A percentile compares a stretch with the other conserved stretches of the same genome.
Conservation (phyloP, 1,140 invertebrate species). For the Oreohelix idahoensis region DNA sequence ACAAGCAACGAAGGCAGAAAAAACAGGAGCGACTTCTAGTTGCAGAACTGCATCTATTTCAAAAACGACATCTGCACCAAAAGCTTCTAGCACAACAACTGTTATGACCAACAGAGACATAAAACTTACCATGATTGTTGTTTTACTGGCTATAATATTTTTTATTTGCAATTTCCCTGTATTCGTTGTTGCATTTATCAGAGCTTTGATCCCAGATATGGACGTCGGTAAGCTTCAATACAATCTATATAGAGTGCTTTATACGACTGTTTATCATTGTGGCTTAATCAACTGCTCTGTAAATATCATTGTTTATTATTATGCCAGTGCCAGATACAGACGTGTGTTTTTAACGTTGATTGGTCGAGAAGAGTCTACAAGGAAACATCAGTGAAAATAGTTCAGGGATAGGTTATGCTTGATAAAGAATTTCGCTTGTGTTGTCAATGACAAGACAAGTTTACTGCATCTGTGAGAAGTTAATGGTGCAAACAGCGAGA, state of each 20-base stretch:
- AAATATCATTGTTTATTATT: slow-evolving; percentile 20
- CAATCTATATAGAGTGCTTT: not conserved
- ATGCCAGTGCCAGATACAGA: slow-evolving; percentile 10
- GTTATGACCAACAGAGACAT: not conserved
- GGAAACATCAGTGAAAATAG: too few species aligned
- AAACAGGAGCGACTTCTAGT: not conserved
- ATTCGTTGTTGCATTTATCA: not conserved
- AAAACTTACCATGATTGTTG: not conserved
- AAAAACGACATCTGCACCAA: not conserved
- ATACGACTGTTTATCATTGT: not conserved
- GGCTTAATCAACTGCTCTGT: not conserved
- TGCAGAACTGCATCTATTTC: not conserved
- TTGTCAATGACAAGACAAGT: too few species aligned
- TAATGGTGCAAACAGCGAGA: too few species aligned
- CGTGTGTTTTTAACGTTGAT: not conserved
- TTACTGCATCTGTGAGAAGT: too few species aligned
- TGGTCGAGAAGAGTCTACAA: too few species aligned
- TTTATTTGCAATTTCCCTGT: slow-evolving; percentile 16
- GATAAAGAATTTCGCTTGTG: too few species aligned
- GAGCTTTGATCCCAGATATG: not conserved
- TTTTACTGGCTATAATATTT: not conserved
- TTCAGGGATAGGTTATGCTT: too few species aligned
- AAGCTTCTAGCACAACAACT: not conserved
- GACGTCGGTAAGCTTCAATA: not conserved
- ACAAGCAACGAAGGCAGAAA: not conserved